Percentiles rank a stretch among this genome's conserved stretches.
Conservation (phyloP, 2,113 vertebrate species). For the Chlorodrepanis virens region DNA sequence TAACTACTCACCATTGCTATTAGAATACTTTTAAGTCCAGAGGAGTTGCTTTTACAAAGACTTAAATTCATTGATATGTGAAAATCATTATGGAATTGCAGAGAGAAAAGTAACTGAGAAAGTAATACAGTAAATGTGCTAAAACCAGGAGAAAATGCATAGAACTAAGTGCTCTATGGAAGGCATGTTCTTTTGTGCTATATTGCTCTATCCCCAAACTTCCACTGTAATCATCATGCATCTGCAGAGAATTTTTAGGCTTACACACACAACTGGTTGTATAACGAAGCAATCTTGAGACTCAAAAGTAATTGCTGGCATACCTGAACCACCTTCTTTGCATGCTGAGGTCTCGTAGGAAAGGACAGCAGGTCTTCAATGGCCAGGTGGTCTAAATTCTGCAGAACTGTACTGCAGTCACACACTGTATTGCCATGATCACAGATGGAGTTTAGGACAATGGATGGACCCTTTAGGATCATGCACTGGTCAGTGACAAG, state of each 20-base stretch:
- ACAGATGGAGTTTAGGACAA: neutral
- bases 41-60: neutral
- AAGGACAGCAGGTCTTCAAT: neutral
- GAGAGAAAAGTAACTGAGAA: neutral
- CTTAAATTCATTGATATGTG: neutral
- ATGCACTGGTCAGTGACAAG: neutral
- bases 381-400: neutral
- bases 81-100: neutral
- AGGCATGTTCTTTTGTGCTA: neutral
- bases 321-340: neutral
- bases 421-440: neutral
- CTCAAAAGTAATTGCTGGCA: neutral
- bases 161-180: neutral
- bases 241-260: neutral
- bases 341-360: neutral
- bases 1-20: neutral
- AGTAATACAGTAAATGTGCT: neutral
- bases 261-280: neutral
- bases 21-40: neutral
- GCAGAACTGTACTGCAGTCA: neutral
- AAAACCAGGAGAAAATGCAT: neutral
- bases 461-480: neutral
- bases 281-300: neutral
- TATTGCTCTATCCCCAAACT: neutral
- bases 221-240: neutral